Conservation (phyloP, 2,888 invertebrate species). For the Leptinotarsa rubiginosa region DNA sequence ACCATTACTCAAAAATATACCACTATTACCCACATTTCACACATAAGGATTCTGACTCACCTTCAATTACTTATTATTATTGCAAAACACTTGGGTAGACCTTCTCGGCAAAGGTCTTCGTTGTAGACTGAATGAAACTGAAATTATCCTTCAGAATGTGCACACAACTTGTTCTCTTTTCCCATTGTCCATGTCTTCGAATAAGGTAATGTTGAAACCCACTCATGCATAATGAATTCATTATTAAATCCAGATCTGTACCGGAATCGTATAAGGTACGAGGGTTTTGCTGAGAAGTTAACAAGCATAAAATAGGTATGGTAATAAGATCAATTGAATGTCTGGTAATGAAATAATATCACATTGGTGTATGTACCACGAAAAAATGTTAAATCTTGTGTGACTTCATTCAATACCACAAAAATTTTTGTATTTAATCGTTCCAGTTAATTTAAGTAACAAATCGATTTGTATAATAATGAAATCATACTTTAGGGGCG, state of each 20-base stretch:
- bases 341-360: background rate
- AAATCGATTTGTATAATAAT: too few species aligned
- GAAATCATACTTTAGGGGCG: too few species aligned
- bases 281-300: background rate
- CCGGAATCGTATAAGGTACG: background rate
- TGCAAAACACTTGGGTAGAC: background rate
- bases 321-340: background rate
- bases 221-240: constrained; percentile 1
- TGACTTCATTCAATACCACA: background rate
- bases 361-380: background rate
- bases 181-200: constrained; percentile 4
- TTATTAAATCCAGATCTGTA: constrained; percentile 8
- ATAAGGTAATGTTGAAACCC: constrained; percentile 6
- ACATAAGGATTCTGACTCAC: background rate
- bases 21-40: too few species aligned
- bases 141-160: constrained; percentile 8
- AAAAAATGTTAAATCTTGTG: background rate
- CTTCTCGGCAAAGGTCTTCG: background rate
- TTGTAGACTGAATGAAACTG: background rate
- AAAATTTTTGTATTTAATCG: background rate
- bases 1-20: too few species aligned
- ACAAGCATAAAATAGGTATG: background rate
- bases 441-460: background rate
- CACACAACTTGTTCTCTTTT: constrained; percentile 8
- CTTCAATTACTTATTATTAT: background rate